Base-by-base conservation (phyloP, 2,797 vertebrate genomes). In the Microctenopoma steveboyesi region DNA sequence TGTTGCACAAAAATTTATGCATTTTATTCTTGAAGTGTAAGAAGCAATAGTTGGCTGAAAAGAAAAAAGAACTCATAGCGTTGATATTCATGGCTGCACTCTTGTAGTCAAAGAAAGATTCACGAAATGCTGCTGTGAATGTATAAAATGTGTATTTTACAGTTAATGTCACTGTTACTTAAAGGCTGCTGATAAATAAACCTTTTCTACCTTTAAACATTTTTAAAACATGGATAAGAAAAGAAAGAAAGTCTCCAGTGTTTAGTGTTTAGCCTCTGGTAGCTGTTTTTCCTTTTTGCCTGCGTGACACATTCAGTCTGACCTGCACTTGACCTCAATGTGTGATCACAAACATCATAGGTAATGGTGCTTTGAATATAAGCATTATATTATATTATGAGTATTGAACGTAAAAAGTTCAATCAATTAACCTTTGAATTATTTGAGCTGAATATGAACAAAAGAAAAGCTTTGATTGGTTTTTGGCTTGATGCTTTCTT, bases 1-100 rank as follows among this genome's bases (percentile, higher is more conserved):
- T 64, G n/a, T 50, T 74, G 63, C 57, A 51, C 64, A 70, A 27
- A 42, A 74, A 76, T 65, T 58, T 11, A 68, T 81, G 54, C 45
- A 47, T 62, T 72, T 50, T 22, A 47, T 7, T 35, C 7, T 45
- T 56, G 40, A 10, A 52, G 57, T 30, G 15, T 12, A n/a, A 39
- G 33, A 25, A 53, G 63, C 46, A 71, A 46, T 12, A 54, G 58
- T 61, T 64, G 42, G 39, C 73, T 64, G 48, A 25, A 62, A 63
- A 56, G 48, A 35, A 59, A 25, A 48, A 48, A 52, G 22, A 45
- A 37, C 35, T 33, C 0, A 0, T 40, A 30, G 50, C 16, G 16
- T 9, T 15, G 22, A 56, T 13, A 8, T 22, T 43, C 25, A 3
- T n/a, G 14, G 40, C 18, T 50, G 50, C 6, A 57, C 28, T 48